Evolutionary conservation across 1,140 invertebrate genomes (phyloP), one percentile per base, ranked within the genome.

Genomic region (Solen grandis): DNA sequence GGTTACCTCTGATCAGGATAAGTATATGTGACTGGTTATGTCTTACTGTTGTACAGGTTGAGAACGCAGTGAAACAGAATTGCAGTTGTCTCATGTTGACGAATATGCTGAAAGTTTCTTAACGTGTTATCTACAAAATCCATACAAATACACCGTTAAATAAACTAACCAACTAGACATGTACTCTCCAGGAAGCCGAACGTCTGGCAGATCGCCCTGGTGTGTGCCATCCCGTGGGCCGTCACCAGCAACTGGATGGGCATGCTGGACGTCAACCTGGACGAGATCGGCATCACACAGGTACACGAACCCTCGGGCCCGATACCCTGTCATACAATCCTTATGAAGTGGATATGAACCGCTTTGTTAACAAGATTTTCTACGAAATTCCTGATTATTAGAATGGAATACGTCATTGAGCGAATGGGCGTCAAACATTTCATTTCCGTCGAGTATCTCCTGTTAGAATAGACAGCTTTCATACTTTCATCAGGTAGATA

Each of bases 231-330:
- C 5, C 82, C 85, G 4, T 50, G 74, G 27, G 86, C 85, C 13
- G 84, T 88, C 1, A 75, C 73, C 5, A 76, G 66, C 19, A 78
- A 74, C 33, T 88, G 86, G 86, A 76, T 81, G 52, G 75, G 74
- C 54, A 74, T 86, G 1, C 38, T 88, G 0, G 79, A 84, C 59
- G 78, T 85, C 13, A 84, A 82, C 38, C 63, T 88, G 0, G 83
- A 86, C 46, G 81, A 84, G 22, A 84, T 84, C 27, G 75, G 75
- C 0, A 84, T 88, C 36, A 65, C 78, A 33, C 69, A 88, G 76
- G 80, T 84, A 31, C 25, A n/a, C 22, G 5, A 13, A 16, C 2
- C 38, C n/a, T 10, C n/a, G 2, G 14, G 25, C 10, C 2, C 33
- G 14, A 19, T 4, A 13, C n/a, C n/a, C 5, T 19, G 16, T 25